Base-by-base conservation (phyloP, 2,113 vertebrate genomes). In the Cebus imitator region DNA sequence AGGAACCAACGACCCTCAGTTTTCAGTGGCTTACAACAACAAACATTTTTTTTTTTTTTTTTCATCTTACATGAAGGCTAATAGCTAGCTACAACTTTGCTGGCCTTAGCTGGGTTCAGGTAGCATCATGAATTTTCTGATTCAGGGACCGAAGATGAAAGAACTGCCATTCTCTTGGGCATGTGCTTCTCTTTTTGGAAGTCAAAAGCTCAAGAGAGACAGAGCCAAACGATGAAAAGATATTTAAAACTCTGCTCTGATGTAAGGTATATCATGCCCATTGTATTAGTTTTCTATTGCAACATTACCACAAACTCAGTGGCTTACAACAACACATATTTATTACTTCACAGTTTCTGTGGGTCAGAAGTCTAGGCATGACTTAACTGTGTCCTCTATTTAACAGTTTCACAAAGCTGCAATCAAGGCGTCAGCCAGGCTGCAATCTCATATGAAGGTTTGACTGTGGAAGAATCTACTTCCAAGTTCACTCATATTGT, bases 211-310 rank as follows among this genome's bases (percentile, higher is more conserved):
- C 45, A 79, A 95, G 45, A n/a, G 27, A 91, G n/a, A 80, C 27
- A 86, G 64, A 52, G 70, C 25, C 30, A 89, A 92, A 55, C 52
- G 10, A 89, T 58, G 23, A 92, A 64, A 78, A 4, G 35, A 18
- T 89, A 78, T 95, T 88, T 92, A 88, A 91, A 76, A 52, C 43
- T 52, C n/a, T 64, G 32, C 37, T 82, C n/a, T 89, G 50, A 37
- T 90, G 35, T 72, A 32, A 45, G 18, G 1, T 79, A 40, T 81
- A 81, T 72, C 21, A 75, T 90, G 18, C 43, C 27, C 48, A 57
- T 37, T 73, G 8, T 78, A 84, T 84, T 79, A 37, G 23, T 79
- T 84, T 52, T 85, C 14, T 66, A 86, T 90, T 90, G 68, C 57
- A 58, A 40, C 30, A 40, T 85, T 73, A 89, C 21, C 8, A 78